A percentile compares a stretch with the other conserved stretches of the same genome.
Conservation (phyloP, 2,888 invertebrate genomes). For the Lasioglossum calceatum region DNA sequence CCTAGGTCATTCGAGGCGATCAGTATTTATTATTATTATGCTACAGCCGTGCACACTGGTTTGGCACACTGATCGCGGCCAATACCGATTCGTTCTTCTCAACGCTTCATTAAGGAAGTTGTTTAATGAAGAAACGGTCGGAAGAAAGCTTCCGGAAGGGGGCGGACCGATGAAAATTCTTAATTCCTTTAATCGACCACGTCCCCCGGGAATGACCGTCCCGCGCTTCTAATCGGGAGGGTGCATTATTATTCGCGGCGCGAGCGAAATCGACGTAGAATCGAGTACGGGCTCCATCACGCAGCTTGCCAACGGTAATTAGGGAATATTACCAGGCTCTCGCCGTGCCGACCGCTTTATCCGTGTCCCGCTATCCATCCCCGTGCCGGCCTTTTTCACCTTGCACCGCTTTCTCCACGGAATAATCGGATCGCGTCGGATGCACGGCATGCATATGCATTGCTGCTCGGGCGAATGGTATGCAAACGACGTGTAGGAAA, state of each 20-base stretch:
- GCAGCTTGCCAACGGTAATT: slow-evolving; percentile 67
- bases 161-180: slow-evolving; percentile 11
- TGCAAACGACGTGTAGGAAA: slow-evolving; percentile 75
- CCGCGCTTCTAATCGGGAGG: slow-evolving; percentile 12
- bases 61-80: not conserved
- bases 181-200: slow-evolving; percentile 29
- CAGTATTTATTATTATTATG: not conserved
- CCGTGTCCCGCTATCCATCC: slow-evolving; percentile 35
- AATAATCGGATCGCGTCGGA: slow-evolving; percentile 63
- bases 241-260: slow-evolving; percentile 52
- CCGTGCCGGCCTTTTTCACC: slow-evolving; percentile 6
- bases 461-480: slow-evolving; percentile 70
- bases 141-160: not conserved
- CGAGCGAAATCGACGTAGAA: slow-evolving; percentile 56
- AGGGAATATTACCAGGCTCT: slow-evolving; percentile 65
- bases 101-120: not conserved
- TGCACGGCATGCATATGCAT: slow-evolving; percentile 75
- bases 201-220: slow-evolving; percentile 8
- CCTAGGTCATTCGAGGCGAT: too few species aligned
- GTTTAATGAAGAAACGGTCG: slow-evolving; percentile 1
- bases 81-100: not conserved
- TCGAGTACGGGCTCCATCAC: slow-evolving; percentile 19
- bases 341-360: slow-evolving; percentile 40
- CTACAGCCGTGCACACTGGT: not conserved
- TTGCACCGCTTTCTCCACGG: slow-evolving; percentile 46